Base-by-base conservation (phyloP, 2,888 invertebrate genomes). In the Platypus cylindrus region DNA sequence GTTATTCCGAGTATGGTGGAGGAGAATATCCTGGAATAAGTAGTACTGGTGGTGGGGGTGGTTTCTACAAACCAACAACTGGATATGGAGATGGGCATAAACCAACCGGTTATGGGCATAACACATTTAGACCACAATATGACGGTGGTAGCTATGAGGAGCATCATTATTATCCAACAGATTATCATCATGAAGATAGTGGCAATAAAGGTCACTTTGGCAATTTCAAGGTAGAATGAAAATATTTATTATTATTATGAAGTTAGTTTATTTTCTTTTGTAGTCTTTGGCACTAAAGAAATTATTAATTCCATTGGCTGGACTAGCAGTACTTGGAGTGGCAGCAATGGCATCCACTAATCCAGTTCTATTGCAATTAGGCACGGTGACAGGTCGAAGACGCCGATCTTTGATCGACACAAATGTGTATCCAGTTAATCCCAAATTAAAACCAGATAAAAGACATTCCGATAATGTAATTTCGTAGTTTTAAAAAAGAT, bases 331-430 rank as follows among this genome's bases (percentile, higher is more conserved):
- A 30, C 66, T 86, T n/a, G 60, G 81, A 30, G 84, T 84, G 22
- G 82, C 83, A 17, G 83, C 84, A 2, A 84, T 84, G 14, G 76
- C 84, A 11, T 63, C 84, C 37, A 78, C 81, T 34, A 83, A 84
- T 60, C 85, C 86, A 3, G 68, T 84, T 32, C 68, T 86, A 9
- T 59, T 86, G 22, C 84, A 84, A 56, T 67, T 86, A 26, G 83
- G 84, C 16, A 77, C 81, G 0, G 66, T 83, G 5, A 70, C 77
- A 11, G 80, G 79, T 11, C 56, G 67, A 37, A 68, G 61, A 46
- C 68, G 70, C 51, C 64, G 75, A 36, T 43, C 44, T 1, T 9
- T 28, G 12, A 5, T 17, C 8, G 18, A 27, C 5, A 14, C 17
- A 11, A 30, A 32, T 9, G 20, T 27, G 2, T 41, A 41, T 33